Conservation (phyloP, 2,888 invertebrate species). For the Meta bourneti region DNA sequence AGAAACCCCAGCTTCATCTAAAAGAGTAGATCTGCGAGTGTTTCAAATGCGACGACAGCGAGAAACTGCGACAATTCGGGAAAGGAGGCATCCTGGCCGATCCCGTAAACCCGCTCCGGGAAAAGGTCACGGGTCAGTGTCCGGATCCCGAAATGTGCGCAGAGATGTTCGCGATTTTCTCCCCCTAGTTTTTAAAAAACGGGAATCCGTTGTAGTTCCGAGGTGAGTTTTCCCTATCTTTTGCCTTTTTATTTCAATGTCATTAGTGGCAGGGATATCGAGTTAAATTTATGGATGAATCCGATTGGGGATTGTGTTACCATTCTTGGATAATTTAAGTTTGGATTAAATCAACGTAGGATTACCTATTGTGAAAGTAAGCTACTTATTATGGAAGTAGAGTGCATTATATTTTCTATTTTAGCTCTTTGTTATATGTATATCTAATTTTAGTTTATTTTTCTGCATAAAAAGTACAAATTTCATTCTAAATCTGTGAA, state of each 20-base stretch:
- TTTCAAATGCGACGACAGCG: neutral
- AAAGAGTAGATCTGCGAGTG: neutral
- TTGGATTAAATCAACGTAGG: neutral
- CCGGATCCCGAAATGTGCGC: constrained; percentile 18
- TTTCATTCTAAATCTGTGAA: too few species aligned
- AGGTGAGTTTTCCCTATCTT: neutral
- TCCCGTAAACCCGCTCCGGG: neutral
- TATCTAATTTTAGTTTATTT: too few species aligned
- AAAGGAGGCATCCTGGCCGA: neutral
- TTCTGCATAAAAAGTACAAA: too few species aligned
- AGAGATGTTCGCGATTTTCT: neutral
- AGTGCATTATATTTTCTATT: too few species aligned
- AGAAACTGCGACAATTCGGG: neutral
- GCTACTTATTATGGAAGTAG: neutral
- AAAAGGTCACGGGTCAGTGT: constrained; percentile 28
- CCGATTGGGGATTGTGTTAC: neutral
- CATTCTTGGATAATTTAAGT: neutral
- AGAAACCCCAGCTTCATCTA: too few species aligned
- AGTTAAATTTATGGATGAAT: neutral
- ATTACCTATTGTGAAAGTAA: neutral
- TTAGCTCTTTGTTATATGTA: too few species aligned
- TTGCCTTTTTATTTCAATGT: neutral
- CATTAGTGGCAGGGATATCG: neutral
- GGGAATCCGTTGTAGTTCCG: neutral
- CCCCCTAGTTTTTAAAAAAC: neutral